These are phyloP conservation scores for Sterna hirundo DNA, from an alignment of 2,113 vertebrate species.

Conservation along the genomic window DNA sequence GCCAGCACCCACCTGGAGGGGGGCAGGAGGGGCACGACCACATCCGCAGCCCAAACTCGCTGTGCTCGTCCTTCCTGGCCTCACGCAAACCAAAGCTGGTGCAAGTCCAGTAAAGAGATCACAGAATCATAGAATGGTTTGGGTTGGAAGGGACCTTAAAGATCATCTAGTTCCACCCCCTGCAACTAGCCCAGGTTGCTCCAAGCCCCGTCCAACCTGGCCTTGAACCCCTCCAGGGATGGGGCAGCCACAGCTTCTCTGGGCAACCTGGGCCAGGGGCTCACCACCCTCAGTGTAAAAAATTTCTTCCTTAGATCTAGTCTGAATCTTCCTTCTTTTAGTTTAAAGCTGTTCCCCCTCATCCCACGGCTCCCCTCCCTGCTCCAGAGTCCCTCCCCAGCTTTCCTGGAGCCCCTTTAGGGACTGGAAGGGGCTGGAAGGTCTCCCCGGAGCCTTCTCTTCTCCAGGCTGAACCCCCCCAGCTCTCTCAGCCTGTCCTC, in stretches of 20 bases:
- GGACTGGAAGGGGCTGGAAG: too few relatives aligned
- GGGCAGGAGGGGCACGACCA: not conserved
- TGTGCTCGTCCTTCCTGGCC: not conserved
- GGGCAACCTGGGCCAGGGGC: not conserved
- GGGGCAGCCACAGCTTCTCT: not conserved
- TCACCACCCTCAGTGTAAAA: too few relatives aligned
- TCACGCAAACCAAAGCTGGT: rapidly evolving
- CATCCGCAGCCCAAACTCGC: not conserved
- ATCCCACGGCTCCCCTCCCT: too few relatives aligned
- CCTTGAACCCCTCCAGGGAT: not conserved
- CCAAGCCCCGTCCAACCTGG: not conserved
- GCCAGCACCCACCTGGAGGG: not conserved
- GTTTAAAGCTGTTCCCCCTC: too few relatives aligned
- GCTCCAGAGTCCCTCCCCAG: too few relatives aligned
- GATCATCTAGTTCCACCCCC: not conserved
- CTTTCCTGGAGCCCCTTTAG: too few relatives aligned
- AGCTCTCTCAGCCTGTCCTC: too few relatives aligned
- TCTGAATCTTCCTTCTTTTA: too few relatives aligned
- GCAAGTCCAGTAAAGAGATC: not conserved
- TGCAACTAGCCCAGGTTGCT: not conserved
- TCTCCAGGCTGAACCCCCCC: too few relatives aligned
- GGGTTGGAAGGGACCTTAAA: not conserved
- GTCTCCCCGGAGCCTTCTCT: too few relatives aligned
- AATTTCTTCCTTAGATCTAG: too few relatives aligned
- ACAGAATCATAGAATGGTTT: not conserved